Evolutionary conservation across 1,140 invertebrate species (phyloP), one percentile per base, ranked within the genome.

Genomic region (Anthonomus grandis): DNA sequence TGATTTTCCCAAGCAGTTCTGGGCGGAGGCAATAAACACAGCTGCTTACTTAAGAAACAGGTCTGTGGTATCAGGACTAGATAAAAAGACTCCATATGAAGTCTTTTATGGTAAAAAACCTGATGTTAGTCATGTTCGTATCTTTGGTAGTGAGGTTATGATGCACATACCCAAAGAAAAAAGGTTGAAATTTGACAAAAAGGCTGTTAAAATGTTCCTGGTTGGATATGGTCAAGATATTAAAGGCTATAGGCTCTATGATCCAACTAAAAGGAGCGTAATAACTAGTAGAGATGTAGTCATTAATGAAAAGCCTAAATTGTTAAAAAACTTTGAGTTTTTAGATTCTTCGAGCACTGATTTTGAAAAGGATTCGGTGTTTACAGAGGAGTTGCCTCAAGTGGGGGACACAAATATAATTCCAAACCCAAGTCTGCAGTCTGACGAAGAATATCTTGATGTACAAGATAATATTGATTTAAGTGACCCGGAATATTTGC

Each of bases 11-110:
- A 64, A 63, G 24, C 46, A 37, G 8, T 71, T 73, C 60, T 78
- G 74, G 75, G 71, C 70, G 8, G 72, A 77, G 60, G 72, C 75
- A 21, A 63, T 74, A 0, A 59, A 63, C 36, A 75, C 71, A 34
- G 77, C 76, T 8, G 69, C 66, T 9, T 79, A 79, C 60, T 41
- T 78, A n/a, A 57, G 66, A 54, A 79, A 79, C 62, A 61, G 74
- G 38, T 51, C 50, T 27, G 51, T 62, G 19, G 57, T 41, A 12
- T 22, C 48, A n/a, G n/a, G n/a, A n/a, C n/a, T n/a, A n/a, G n/a
- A n/a, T n/a, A n/a, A n/a, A n/a, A 57, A 53, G 46, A 66, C 57
- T 39, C 64, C 65, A 39, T 66, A 54, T 51, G 59, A 66, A 53
- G 25, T 57, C 10, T 64, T 73, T 62, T 42, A 22, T 15, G 53